A percentile compares a stretch with the other conserved stretches of the same genome.
Evolutionary conservation across 2,113 vertebrate species (phyloP).

Genomic region (Petrocephalus zakoni): DNA sequence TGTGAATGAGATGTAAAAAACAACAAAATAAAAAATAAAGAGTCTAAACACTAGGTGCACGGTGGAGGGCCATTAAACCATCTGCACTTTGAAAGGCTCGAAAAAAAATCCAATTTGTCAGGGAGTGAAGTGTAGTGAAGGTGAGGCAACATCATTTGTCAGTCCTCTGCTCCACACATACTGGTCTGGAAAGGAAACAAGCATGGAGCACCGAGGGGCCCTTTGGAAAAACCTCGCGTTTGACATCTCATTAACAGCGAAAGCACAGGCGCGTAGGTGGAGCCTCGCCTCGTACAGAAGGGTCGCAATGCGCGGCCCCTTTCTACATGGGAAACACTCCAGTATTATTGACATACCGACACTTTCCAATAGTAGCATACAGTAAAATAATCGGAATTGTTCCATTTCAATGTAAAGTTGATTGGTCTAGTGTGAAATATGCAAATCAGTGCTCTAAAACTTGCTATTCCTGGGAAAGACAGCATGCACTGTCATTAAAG

Average conservation of each 20-base stretch:
- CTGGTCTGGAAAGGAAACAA: background rate
- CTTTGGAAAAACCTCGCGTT: background rate
- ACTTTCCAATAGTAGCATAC: background rate
- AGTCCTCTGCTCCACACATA: background rate
- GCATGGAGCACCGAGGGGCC: background rate
- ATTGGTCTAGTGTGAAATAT: background rate
- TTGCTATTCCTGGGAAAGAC: background rate
- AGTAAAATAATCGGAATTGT: background rate
- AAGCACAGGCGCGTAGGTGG: background rate
- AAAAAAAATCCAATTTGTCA: slow-evolving; percentile 4
- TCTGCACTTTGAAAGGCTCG: background rate
- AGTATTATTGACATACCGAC: background rate
- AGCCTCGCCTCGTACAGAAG: background rate
- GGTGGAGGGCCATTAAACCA: background rate
- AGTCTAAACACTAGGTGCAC: background rate
- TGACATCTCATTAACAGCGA: background rate
- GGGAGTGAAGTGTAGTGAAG: background rate
- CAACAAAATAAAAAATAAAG: background rate
- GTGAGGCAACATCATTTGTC: background rate
- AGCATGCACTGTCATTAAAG: background rate
- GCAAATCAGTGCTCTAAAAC: background rate
- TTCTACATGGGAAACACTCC: background rate
- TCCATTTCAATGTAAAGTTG: background rate
- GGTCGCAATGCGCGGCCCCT: background rate
- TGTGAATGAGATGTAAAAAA: background rate